Conservation (phyloP, 2,113 vertebrate genomes). For the Cyprinodon tularosa region DNA sequence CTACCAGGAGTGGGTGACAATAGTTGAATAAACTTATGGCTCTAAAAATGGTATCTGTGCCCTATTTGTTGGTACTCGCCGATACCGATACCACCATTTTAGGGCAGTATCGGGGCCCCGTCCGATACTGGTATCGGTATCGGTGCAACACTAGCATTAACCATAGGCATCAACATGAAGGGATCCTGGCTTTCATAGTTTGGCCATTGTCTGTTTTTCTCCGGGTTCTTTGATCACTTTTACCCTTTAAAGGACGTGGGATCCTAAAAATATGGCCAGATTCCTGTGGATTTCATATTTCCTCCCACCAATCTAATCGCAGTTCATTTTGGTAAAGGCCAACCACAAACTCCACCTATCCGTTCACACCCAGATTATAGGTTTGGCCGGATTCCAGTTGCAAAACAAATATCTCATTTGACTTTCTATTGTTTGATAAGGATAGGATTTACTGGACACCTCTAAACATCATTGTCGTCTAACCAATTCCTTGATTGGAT, state of each 20-base stretch:
- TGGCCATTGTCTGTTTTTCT: too few relatives aligned
- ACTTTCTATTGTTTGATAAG: constrained; percentile 38
- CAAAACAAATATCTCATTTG: constrained; percentile 47
- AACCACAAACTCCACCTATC: constrained; percentile 50
- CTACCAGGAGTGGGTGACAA: too few relatives aligned
- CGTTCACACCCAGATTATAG: constrained; percentile 70
- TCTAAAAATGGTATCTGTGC: too few relatives aligned
- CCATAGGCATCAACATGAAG: too few relatives aligned
- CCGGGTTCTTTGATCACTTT: background rate
- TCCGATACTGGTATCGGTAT: too few relatives aligned
- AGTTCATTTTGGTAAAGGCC: constrained; percentile 37
- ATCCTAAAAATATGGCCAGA: constrained; percentile 45
- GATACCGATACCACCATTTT: too few relatives aligned
- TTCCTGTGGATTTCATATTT: constrained; percentile 66
- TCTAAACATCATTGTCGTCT: constrained; percentile 15
- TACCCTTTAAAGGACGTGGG: background rate
- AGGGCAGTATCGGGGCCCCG: too few relatives aligned
- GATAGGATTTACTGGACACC: constrained; percentile 10
- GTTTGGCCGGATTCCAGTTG: constrained; percentile 43
- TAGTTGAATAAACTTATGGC: too few relatives aligned
- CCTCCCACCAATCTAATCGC: constrained; percentile 53
- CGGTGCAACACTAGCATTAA: too few relatives aligned
- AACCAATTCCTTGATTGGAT: too few relatives aligned
- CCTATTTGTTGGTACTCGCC: too few relatives aligned
- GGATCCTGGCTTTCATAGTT: too few relatives aligned